Conservation (phyloP, 2,113 vertebrate species). For the Ondatra zibethicus region DNA sequence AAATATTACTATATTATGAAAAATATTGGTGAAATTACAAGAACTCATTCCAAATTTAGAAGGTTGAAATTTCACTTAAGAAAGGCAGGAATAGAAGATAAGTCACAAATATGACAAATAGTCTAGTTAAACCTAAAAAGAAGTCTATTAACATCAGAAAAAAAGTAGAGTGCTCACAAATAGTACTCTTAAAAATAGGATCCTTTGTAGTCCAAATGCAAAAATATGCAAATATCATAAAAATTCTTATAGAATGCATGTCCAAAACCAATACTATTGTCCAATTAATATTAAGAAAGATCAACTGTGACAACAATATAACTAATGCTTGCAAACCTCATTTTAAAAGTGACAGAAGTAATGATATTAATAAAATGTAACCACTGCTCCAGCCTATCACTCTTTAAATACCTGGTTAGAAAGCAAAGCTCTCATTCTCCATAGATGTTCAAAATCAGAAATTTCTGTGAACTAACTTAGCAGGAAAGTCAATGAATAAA, state of each 20-base stretch:
- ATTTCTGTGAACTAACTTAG: slow-evolving; percentile 17
- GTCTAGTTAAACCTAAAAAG: background rate
- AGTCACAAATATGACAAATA: background rate
- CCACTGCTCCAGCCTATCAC: background rate
- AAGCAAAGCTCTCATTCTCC: slow-evolving; percentile 28
- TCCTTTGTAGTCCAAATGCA: background rate
- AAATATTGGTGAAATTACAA: background rate
- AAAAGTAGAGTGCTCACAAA: background rate
- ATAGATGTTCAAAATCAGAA: background rate
- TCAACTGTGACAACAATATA: background rate
- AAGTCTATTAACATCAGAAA: background rate
- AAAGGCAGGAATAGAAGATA: background rate
- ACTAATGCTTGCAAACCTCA: background rate
- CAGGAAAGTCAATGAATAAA: background rate
- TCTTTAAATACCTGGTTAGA: background rate
- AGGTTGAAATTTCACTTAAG: background rate
- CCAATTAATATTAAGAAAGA: background rate
- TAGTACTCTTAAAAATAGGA: background rate
- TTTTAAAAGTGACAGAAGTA: background rate
- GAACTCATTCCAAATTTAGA: background rate
- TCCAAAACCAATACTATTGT: background rate
- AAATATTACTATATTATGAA: background rate
- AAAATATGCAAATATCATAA: background rate
- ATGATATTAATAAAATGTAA: slow-evolving; percentile 27
- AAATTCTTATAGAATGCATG: background rate